These are phyloP conservation scores for Chitala chitala DNA, from an alignment of 2,113 vertebrate species.

Conservation along the genomic window DNA sequence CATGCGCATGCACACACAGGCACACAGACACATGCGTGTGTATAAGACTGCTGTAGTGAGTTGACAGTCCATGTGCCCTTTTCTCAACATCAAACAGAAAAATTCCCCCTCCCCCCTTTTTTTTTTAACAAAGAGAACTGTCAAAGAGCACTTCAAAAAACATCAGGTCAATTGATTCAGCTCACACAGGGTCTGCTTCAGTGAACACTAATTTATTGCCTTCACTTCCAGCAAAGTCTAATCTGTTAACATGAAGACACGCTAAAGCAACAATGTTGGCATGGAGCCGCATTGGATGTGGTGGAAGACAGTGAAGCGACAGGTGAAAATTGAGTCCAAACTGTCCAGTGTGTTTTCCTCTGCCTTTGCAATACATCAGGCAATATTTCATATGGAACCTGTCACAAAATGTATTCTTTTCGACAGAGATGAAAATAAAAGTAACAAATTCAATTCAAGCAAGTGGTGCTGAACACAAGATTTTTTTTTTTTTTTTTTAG, in stretches of 20 bases:
- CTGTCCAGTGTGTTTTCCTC: constrained; percentile 39
- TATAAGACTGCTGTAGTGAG: not conserved
- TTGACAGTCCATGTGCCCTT: not conserved
- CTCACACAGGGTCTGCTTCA: constrained; percentile 14
- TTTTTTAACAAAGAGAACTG: constrained; percentile 12
- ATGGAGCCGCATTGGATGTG: constrained; percentile 21
- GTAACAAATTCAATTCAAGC: constrained; percentile 27
- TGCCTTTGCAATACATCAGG: constrained; percentile 42
- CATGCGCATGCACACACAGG: not conserved
- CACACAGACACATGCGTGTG: too few relatives aligned
- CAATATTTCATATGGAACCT: constrained; percentile 25
- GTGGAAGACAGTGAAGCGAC: constrained; percentile 38
- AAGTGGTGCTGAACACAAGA: not conserved
- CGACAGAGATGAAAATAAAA: constrained; percentile 16
- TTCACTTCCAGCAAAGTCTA: constrained; percentile 34
- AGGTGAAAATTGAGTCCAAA: constrained; percentile 51
- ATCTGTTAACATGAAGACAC: constrained; percentile 37
- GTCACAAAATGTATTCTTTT: constrained; percentile 22
- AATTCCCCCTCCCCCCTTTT: not conserved
- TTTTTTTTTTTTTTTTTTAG: not conserved
- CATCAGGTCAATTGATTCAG: constrained; percentile 27
- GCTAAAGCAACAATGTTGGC: constrained; percentile 21
- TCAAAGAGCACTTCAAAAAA: constrained; percentile 16
- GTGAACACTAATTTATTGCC: constrained; percentile 34
- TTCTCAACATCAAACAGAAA: constrained; percentile 7